Percentiles rank a stretch among this genome's conserved stretches.
phyloP scores from a whole-genome alignment of 2,888 invertebrate genomes.

The Caenorhabditis auriculariae region DNA sequence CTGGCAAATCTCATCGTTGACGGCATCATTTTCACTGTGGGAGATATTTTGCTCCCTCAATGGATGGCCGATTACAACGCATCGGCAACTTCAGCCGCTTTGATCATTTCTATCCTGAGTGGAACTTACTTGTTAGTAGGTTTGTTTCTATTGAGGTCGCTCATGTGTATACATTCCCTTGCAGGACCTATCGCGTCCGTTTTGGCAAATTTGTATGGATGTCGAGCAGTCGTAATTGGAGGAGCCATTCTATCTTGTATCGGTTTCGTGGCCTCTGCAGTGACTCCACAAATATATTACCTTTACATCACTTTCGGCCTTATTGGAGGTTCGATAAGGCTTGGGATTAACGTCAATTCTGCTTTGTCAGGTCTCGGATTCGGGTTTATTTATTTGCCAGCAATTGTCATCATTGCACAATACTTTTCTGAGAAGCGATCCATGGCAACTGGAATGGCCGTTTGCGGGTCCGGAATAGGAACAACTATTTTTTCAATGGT shows the following conservation, averaged over 20 bases:
- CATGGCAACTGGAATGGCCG: constrained; percentile 88
- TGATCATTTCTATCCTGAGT: constrained; percentile 90
- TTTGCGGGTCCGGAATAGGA: constrained; percentile 93
- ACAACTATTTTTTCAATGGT: constrained; percentile 82
- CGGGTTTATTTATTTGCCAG: constrained; percentile 93
- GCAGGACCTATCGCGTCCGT: constrained; percentile 92
- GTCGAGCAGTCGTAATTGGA: constrained; percentile 83
- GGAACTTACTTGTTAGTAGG: constrained; percentile 93
- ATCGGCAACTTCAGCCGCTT: constrained; percentile 80
- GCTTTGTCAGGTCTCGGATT: constrained; percentile 79
- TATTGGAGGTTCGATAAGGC: constrained; percentile 73
- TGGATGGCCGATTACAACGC: constrained; percentile 76
- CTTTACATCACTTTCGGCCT: constrained; percentile 89
- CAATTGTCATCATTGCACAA: constrained; percentile 93
- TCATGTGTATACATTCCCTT: no score
- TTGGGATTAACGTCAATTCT: not conserved
- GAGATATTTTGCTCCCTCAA: constrained; percentile 65
- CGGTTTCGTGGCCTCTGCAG: constrained; percentile 80
- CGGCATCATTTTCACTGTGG: constrained; percentile 71
- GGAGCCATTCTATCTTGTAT: constrained; percentile 77
- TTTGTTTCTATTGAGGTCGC: no score
- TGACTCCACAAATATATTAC: constrained; percentile 70
- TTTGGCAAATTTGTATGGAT: constrained; percentile 91
- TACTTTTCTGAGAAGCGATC: constrained; percentile 93
- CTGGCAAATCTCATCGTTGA: constrained; percentile 97